A percentile compares a stretch with the other conserved stretches of the same genome.
phyloP scores from a whole-genome alignment of 2,888 invertebrate species.

The Amblyteles armatorius region DNA sequence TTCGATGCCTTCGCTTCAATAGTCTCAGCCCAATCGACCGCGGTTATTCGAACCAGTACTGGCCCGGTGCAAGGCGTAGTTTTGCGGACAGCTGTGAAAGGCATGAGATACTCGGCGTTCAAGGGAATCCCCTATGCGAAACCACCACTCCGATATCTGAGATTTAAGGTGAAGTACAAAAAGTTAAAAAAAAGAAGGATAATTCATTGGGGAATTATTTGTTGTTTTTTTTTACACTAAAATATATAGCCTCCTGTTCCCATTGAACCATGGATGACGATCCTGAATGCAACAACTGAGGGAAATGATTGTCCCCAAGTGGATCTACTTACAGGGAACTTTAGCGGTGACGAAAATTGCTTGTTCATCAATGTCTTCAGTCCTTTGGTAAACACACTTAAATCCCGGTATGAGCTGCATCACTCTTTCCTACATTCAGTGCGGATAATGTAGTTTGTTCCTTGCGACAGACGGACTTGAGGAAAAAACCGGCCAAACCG shows the following conservation, averaged over 20 bases:
- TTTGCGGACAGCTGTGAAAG: slow-evolving; percentile 63
- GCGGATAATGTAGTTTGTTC: background rate
- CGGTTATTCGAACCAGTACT: slow-evolving; percentile 68
- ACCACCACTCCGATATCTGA: slow-evolving; percentile 69
- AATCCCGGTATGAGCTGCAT: background rate
- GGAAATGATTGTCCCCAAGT: slow-evolving; percentile 70
- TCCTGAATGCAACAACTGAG: slow-evolving; percentile 62
- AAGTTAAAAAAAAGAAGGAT: background rate
- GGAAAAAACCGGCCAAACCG: background rate
- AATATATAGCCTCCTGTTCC: slow-evolving; percentile 57
- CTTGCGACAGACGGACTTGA: background rate
- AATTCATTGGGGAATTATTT: no score
- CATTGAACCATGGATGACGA: slow-evolving; percentile 68
- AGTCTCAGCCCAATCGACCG: slow-evolving; percentile 41
- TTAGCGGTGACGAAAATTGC: slow-evolving; percentile 74
- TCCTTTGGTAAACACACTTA: slow-evolving; percentile 70
- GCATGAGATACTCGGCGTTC: slow-evolving; percentile 70
- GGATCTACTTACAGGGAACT: slow-evolving; percentile 1
- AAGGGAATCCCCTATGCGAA: slow-evolving; percentile 75
- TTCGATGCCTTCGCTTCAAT: slow-evolving; percentile 8
- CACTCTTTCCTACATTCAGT: background rate
- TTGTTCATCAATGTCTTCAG: slow-evolving; percentile 74
- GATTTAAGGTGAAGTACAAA: slow-evolving; percentile 72
- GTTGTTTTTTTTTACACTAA: background rate
- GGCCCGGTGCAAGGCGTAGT: slow-evolving; percentile 73